Conservation (phyloP, 2,797 vertebrate genomes). For the Chiroxiphia lanceolata region DNA sequence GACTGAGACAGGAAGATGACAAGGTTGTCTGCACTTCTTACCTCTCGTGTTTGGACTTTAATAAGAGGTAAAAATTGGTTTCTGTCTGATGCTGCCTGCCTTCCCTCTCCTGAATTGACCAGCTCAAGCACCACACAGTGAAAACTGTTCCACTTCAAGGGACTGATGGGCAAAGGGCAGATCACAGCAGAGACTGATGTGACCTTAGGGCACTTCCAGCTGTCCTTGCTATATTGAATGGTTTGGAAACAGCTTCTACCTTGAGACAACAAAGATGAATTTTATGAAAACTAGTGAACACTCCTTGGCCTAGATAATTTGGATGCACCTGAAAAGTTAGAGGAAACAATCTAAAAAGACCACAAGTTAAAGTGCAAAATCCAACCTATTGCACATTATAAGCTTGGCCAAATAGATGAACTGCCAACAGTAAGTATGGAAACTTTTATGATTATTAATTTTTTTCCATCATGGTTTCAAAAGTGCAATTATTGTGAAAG, state of each 20-base stretch:
- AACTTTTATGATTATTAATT: not conserved
- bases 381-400: not conserved
- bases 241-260: constrained; percentile 33
- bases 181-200: not conserved
- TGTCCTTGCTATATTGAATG: not conserved
- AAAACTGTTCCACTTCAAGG: constrained; percentile 46
- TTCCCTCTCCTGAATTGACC: not conserved
- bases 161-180: not conserved
- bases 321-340: not conserved
- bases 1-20: not conserved
- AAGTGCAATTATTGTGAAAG: not conserved
- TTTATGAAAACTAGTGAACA: not conserved
- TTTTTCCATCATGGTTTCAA: not conserved
- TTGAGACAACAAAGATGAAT: constrained; percentile 25
- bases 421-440: not conserved
- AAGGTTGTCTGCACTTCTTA: not conserved
- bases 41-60: constrained; percentile 7
- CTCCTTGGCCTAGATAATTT: not conserved
- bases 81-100: constrained; percentile 12
- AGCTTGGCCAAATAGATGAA: not conserved
- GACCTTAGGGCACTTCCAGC: constrained; percentile 24
- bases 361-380: not conserved
- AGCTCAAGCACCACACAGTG: not conserved
- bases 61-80: constrained; percentile 41
- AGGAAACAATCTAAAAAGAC: not conserved